These are phyloP conservation scores for Haliclona indistincta DNA, from an alignment of 37 sponge, comb jelly and placozoan genomes.

Conservation along the genomic window DNA sequence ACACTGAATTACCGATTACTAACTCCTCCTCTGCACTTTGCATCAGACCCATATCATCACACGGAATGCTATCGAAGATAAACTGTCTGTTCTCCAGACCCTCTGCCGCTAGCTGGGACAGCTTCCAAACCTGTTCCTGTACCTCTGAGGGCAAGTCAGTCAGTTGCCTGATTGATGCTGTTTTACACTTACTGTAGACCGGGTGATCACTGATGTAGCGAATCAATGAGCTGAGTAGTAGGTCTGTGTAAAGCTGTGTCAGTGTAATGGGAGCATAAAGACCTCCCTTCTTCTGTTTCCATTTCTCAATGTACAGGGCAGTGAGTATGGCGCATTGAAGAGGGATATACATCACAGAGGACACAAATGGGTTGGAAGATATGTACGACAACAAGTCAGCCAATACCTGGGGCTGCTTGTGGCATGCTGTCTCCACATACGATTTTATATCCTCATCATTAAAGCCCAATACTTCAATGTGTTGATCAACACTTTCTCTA, in stretches of 20 bases:
- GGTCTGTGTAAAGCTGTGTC: constrained; percentile 14
- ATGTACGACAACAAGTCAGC: neutral
- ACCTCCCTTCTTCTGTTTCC: too few species aligned
- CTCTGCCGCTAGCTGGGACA: too few species aligned
- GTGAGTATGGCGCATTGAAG: neutral
- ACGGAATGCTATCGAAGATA: too few species aligned
- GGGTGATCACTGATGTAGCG: neutral
- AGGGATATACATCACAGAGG: constrained; percentile 16
- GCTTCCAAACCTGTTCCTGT: too few species aligned
- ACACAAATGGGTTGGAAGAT: neutral
- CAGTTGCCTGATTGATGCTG: too few species aligned
- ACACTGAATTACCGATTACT: too few species aligned
- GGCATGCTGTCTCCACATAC: neutral
- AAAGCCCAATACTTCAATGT: neutral
- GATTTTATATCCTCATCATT: neutral
- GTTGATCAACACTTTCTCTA: constrained; percentile 8
- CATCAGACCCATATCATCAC: too few species aligned
- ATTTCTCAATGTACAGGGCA: constrained; percentile 14
- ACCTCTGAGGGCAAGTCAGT: too few species aligned
- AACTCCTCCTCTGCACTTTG: too few species aligned
- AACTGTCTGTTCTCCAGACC: too few species aligned
- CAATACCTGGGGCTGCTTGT: neutral
- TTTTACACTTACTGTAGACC: neutral
- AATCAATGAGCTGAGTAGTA: constrained; percentile 1
- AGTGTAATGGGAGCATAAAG: constrained; percentile 5